phyloP scores from a whole-genome alignment of 2,797 vertebrate genomes.

The Mico argentatus region DNA sequence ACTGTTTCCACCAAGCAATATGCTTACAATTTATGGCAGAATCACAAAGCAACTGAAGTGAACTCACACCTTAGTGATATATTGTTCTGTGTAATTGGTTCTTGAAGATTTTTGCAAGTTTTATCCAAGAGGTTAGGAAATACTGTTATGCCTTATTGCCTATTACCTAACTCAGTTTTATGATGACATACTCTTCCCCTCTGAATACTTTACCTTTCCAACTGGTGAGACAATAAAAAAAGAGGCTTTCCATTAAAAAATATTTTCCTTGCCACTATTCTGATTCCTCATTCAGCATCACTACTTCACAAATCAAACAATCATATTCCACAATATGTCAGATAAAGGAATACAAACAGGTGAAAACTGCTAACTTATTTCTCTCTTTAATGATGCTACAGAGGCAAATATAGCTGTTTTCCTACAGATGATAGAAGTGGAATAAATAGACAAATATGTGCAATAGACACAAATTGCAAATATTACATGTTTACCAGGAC shows the following conservation, averaged over 20 bases:
- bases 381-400: slow-evolving; percentile 72
- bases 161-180: slow-evolving; percentile 83
- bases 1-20: slow-evolving; percentile 59
- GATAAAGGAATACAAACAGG: slow-evolving; percentile 74
- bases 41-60: slow-evolving; percentile 53
- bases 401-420: slow-evolving; percentile 69
- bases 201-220: slow-evolving; percentile 82
- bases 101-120: slow-evolving; percentile 72
- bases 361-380: slow-evolving; percentile 79
- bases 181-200: slow-evolving; percentile 81
- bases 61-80: slow-evolving; percentile 35
- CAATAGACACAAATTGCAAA: neutral
- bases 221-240: slow-evolving; percentile 77
- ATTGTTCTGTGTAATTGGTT: slow-evolving; percentile 65
- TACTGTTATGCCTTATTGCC: slow-evolving; percentile 63
- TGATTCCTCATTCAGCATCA: slow-evolving; percentile 77
- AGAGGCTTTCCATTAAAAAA: slow-evolving; percentile 68
- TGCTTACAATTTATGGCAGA: slow-evolving; percentile 49
- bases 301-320: slow-evolving; percentile 80
- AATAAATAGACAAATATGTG: slow-evolving; percentile 63
- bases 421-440: slow-evolving; percentile 37
- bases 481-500: neutral
- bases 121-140: slow-evolving; percentile 74
- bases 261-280: slow-evolving; percentile 82
- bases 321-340: slow-evolving; percentile 83